phyloP scores from a whole-genome alignment of 2,113 vertebrate genomes.

The Tauraco erythrolophus region DNA sequence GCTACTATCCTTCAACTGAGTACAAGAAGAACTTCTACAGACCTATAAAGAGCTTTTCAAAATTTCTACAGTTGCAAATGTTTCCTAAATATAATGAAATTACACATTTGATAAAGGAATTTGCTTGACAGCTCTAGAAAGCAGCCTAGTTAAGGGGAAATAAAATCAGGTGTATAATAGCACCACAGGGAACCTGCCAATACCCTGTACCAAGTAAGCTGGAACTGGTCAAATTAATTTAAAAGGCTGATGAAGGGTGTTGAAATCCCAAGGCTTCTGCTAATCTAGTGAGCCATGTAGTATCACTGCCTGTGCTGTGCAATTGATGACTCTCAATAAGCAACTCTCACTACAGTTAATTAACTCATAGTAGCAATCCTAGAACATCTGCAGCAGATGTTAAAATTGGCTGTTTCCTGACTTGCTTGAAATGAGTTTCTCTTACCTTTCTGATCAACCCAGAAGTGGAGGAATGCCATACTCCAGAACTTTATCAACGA shows the following conservation, averaged over 20 bases:
- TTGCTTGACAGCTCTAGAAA: neutral
- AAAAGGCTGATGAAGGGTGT: neutral
- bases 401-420: neutral
- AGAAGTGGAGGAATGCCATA: neutral
- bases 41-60: neutral
- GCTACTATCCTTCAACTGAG: neutral
- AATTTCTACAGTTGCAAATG: accelerated
- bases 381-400: neutral
- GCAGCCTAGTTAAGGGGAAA: neutral
- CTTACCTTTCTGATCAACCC: neutral
- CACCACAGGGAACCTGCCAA: neutral
- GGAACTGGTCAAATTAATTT: neutral
- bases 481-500: neutral
- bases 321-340: neutral
- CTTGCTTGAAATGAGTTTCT: neutral
- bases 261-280: neutral
- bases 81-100: neutral
- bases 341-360: neutral
- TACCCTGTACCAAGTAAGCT: neutral
- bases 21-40: neutral
- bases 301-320: neutral
- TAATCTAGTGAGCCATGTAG: neutral
- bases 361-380: neutral
- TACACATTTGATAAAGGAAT: neutral
- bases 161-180: neutral